Evolutionary conservation across 2,113 vertebrate species (phyloP).

Genomic region (Anhinga rufa): DNA sequence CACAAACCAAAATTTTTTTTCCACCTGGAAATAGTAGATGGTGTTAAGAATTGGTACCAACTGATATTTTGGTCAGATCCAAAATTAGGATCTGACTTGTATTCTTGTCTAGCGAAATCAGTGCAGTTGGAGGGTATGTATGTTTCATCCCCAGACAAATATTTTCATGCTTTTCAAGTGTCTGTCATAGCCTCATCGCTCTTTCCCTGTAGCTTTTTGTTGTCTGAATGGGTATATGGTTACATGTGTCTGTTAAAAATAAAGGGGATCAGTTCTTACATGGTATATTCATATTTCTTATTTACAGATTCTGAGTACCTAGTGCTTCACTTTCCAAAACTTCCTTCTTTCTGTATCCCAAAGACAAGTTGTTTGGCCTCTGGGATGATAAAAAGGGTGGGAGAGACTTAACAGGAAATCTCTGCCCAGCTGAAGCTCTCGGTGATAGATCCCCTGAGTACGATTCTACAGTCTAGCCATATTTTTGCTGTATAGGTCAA

Average conservation of each 20-base stretch:
- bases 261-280: constrained; percentile 24
- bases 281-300: constrained; percentile 27
- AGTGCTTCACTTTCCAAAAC: constrained; percentile 5
- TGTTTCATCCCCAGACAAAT: constrained; percentile 55
- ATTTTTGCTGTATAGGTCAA: constrained; percentile 31
- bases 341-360: constrained; percentile 25
- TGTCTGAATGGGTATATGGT: constrained; percentile 64
- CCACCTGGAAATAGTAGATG: neutral
- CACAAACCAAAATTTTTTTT: neutral
- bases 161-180: constrained; percentile 61
- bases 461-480: neutral
- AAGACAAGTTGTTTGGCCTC: constrained; percentile 18
- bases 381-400: constrained; percentile 14
- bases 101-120: constrained; percentile 28
- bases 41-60: constrained; percentile 27
- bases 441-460: neutral
- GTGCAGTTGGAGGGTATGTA: constrained; percentile 49
- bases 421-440: constrained; percentile 25
- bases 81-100: constrained; percentile 19
- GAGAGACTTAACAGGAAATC: constrained; percentile 48
- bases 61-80: constrained; percentile 62
- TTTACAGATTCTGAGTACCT: constrained; percentile 5
- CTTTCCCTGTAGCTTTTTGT: constrained; percentile 63
- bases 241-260: constrained; percentile 55
- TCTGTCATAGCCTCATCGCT: constrained; percentile 61